Base-by-base conservation (phyloP, 2,113 vertebrate species). In the Ardeotis arabs region DNA sequence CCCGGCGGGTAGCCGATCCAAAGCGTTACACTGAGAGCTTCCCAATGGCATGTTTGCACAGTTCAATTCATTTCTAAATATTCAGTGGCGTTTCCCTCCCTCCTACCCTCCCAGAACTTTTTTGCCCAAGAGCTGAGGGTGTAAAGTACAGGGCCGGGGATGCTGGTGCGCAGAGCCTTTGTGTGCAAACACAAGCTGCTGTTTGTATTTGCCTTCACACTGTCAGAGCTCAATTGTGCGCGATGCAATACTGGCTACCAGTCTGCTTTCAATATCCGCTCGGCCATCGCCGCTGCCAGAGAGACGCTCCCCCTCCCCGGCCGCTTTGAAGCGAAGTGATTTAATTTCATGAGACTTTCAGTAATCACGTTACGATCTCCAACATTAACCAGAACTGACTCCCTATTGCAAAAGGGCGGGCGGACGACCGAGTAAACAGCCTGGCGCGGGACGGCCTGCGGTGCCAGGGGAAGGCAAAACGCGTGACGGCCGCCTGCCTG, bases 311-410 rank as follows among this genome's bases (percentile, higher is more conserved):
- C 94, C 91, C 93, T 85, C 86, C 92, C 91, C 44, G 59, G 87
- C 87, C 41, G 92, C 98, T 99, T 99, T 99, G 98, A 99, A 98
- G 98, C 41, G 95, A 97, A 98, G 98, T 96, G 97, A 98, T 98
- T 98, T 97, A 86, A 98, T 96, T 98, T 98, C 97, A 97, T 97
- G 97, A 97, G 98, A 87, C 97, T 97, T 93, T 95, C 73, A 79
- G 92, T 97, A 98, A 98, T 98, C 97, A 96, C 84, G 76, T 95
- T 97, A 96, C 97, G 59, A 97, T 94, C 97, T 98, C 97, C 98
- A 98, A 98, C 98, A 98, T 98, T 98, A 99, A 98, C 97, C 98
- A 98, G 98, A 97, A 96, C 96, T 73, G 96, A 97, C 97, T 98
- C 95, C 97, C 95, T 95, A 58, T 95, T 91, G 96, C 95, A 89